phyloP scores from a whole-genome alignment of 2,113 vertebrate species.

The Anhinga anhinga region DNA sequence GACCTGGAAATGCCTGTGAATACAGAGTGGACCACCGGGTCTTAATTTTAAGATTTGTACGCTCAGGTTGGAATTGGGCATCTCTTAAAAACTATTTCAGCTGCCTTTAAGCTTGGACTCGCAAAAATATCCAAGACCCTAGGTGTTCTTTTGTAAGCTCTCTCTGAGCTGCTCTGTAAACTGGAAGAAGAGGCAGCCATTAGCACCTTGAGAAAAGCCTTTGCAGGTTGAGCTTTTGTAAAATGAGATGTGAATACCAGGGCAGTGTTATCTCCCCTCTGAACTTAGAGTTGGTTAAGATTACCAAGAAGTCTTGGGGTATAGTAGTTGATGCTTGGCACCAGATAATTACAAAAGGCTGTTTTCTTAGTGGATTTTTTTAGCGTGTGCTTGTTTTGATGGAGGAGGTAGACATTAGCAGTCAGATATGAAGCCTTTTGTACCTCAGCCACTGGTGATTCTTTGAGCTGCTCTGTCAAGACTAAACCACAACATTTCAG shows the following conservation, averaged over 20 bases:
- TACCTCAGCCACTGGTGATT: neutral
- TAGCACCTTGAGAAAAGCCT: neutral
- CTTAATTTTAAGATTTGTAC: neutral
- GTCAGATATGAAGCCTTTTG: neutral
- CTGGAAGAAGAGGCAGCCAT: neutral
- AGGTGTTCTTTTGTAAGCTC: neutral
- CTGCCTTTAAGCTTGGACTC: neutral
- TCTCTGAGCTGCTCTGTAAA: neutral
- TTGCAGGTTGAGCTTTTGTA: neutral
- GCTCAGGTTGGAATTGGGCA: neutral
- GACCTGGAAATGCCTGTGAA: neutral
- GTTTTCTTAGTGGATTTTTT: neutral
- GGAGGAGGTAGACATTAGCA: neutral
- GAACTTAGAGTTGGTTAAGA: neutral
- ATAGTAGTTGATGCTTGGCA: neutral
- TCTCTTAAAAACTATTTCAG: neutral
- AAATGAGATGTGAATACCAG: neutral
- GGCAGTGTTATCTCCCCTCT: neutral
- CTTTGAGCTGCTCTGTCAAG: neutral
- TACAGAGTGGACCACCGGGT: neutral
- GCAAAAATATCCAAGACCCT: neutral
- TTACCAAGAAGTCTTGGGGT: neutral
- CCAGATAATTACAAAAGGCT: neutral
- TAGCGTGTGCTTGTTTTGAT: neutral
- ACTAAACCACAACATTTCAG: neutral